Evolutionary conservation across 2,113 vertebrate species (phyloP), one percentile per base, ranked within the genome.

Genomic region (Raja brachyura): DNA sequence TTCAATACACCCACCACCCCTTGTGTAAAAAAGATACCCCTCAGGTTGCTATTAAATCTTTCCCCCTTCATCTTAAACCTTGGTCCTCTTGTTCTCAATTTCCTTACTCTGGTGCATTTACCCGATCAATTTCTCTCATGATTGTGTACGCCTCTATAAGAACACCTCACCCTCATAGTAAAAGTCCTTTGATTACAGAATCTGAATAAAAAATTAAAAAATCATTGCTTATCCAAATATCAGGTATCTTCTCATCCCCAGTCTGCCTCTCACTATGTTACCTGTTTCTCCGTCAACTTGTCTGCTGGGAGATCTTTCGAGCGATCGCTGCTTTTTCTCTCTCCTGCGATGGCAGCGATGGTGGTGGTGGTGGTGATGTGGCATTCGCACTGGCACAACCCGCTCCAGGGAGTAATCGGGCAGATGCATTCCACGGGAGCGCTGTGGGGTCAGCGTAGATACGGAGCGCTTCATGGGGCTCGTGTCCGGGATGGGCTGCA

Each of bases 401-500:
- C 96, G 95, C 93, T 97, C 98, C 94, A 97, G 63, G 93, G 96
- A 95, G n/a, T 96, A 97, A 56, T 97, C 97, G 0, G 96, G 97
- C 79, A 97, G 95, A 74, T 96, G 97, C 76, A 97, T 95, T 95
- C 97, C 95, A 0, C 73, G 90, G 33, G 97, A 95, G 0, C 96
- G 97, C 95, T 97, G 98, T 0, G 98, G 97, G 0, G 97, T 94
- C 96, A 98, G 96, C 0, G 97, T 98, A 95, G 98, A 98, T 74
- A 96, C 96, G 0, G 98, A 99, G 73, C 97, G 97, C 93, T 97
- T 99, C 98, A 99, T 98, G 20, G 97, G 97, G 93, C 98, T 99
- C 63, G 96, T 95, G 78, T 98, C 97, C 0, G 98, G 95, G 93
- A 97, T 97, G 11, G 97, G 95, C 98, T 99, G 95, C 79, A n/a